Evolutionary conservation across 2,888 invertebrate species (phyloP), one percentile per base, ranked within the genome.

Genomic region (Falcaria lacertinaria): DNA sequence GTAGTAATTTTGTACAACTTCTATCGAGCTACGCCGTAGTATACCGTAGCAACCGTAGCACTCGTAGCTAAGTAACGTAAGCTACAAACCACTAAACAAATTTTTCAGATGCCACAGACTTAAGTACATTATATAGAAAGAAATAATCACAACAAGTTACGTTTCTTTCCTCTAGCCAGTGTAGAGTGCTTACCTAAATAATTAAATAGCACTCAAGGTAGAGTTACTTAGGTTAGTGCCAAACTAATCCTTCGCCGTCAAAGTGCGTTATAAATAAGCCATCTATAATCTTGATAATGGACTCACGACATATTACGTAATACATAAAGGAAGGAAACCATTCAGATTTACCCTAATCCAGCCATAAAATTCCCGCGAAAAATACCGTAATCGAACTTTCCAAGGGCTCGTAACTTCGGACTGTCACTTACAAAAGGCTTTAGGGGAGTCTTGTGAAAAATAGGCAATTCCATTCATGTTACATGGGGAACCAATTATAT

Each of bases 351-450:
- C 44, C 42, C 57, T 67, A 69, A 73, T 68, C 70, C 67, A 33
- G 50, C 53, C 64, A 69, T 73, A 72, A 70, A 74, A 68, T 63
- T 66, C 57, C 53, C 38, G 50, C 48, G 61, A 67, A 67, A 73
- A 69, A 66, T 59, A 51, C 50, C 51, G 60, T 64, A 69, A 68
- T 69, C 66, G 68, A 69, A 68, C 49, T 60, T 57, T 55, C 60
- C 28, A 49, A 16, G 45, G 54, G 57, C 53, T 58, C 74, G 72
- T 74, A 73, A 74, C 64, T 73, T 51, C 48, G 44, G 55, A 48
- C 66, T 69, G 65, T 66, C 72, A 67, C 64, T 71, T 68, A 60
- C 68, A 64, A 63, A 52, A 63, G 59, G 63, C 63, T 61, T 62
- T 57, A 60, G 52, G 48, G 58, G 42, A 41, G 50, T 51, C 47